Percentiles rank a stretch among this genome's conserved stretches.
These are phyloP conservation scores for Haliclystus octoradiatus DNA, from an alignment of 30 jellyfish, hydroid and myxozoan genomes.

Conservation along the genomic window DNA sequence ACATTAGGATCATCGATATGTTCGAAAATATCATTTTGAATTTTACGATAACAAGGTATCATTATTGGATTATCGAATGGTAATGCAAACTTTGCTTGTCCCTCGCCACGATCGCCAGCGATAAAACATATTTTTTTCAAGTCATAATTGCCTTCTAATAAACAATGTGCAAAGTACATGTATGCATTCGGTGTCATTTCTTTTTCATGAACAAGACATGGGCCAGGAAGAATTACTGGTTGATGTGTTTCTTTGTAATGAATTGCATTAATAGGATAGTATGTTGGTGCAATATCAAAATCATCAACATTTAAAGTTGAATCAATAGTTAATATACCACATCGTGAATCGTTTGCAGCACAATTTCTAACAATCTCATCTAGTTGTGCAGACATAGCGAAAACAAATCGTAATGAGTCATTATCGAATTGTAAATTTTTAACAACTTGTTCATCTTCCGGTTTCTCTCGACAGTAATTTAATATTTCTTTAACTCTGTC, in stretches of 20 bases:
- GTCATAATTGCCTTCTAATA: background rate
- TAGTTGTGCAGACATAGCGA: background rate
- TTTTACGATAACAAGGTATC: background rate
- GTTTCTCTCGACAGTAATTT: no score
- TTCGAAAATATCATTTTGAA: background rate
- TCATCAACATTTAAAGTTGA: background rate
- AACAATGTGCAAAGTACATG: background rate
- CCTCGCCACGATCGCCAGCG: slow-evolving; percentile 3
- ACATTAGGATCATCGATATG: background rate
- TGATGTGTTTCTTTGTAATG: background rate
- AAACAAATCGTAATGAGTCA: background rate
- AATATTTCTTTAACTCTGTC: no score
- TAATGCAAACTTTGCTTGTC: background rate
- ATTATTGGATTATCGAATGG: background rate
- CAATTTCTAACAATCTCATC: background rate
- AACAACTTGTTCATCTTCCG: no score
- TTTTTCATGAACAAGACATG: background rate
- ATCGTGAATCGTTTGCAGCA: background rate
- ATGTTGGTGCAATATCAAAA: background rate
- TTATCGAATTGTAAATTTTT: background rate
- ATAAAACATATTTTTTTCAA: background rate
- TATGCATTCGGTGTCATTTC: background rate
- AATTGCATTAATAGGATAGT: background rate
- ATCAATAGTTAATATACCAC: slow-evolving; percentile 5
- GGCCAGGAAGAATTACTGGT: slow-evolving; percentile 5